phyloP scores from a whole-genome alignment of 2,113 vertebrate species.

The Cephalopterus ornatus region DNA sequence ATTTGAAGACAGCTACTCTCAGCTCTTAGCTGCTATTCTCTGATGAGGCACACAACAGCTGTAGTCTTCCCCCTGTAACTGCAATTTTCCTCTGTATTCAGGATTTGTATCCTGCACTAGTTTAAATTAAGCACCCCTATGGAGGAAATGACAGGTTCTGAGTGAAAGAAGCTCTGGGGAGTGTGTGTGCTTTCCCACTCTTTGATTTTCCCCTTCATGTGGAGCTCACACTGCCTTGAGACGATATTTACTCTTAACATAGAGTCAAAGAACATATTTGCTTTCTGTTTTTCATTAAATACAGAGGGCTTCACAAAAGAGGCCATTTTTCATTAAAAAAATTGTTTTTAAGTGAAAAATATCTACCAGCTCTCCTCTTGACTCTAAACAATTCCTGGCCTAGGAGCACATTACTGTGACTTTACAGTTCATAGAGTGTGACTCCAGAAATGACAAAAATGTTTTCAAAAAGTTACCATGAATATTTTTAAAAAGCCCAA shows the following conservation, averaged over 20 bases:
- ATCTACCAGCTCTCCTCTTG: constrained; percentile 32
- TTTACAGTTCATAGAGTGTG: constrained; percentile 33
- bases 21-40: neutral
- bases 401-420: neutral
- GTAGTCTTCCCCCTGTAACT: neutral
- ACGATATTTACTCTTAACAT: constrained; percentile 58
- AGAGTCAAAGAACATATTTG: constrained; percentile 51
- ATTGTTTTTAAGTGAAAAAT: constrained; percentile 54
- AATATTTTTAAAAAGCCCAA: neutral
- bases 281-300: constrained; percentile 65
- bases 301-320: constrained; percentile 39
- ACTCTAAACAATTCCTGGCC: constrained; percentile 25
- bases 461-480: constrained; percentile 14
- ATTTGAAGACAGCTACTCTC: neutral
- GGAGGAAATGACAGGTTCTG: constrained; percentile 51
- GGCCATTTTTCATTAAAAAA: constrained; percentile 58
- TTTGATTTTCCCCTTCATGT: constrained; percentile 57
- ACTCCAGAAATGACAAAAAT: constrained; percentile 48
- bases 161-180: constrained; percentile 55
- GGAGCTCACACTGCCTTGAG: constrained; percentile 49
- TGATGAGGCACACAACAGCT: neutral
- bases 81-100: neutral
- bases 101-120: neutral
- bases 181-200: constrained; percentile 6
- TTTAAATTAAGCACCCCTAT: constrained; percentile 35